phyloP scores from a whole-genome alignment of 2,888 invertebrate genomes.

The Colletes collaris region DNA sequence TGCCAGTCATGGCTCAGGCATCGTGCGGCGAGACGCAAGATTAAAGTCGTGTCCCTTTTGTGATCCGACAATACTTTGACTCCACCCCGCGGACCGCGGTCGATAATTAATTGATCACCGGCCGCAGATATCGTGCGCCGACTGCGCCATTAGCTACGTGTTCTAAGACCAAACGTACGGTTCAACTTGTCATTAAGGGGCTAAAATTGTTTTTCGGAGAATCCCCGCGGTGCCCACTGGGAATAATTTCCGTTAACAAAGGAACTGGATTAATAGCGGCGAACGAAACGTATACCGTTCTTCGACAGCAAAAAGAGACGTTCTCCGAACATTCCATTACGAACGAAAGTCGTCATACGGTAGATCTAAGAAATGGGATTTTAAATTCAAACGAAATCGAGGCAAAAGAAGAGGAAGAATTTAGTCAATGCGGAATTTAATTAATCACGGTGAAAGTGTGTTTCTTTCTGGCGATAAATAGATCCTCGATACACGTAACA shows the following conservation, averaged over 20 bases:
- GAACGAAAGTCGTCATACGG: background rate
- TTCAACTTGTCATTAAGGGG: constrained; percentile 44
- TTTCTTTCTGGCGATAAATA: constrained; percentile 11
- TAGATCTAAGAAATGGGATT: background rate
- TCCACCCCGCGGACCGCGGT: constrained; percentile 59
- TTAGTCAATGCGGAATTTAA: constrained; percentile 3
- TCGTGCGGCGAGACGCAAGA: constrained; percentile 67
- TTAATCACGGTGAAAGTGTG: constrained; percentile 28
- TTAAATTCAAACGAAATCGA: background rate
- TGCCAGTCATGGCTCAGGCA: constrained; percentile 73
- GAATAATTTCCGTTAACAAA: background rate
- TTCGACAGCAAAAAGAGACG: background rate
- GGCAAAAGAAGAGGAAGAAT: background rate
- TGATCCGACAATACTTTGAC: constrained; percentile 70
- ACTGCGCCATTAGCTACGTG: constrained; percentile 56
- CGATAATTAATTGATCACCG: constrained; percentile 79
- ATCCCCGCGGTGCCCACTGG: background rate
- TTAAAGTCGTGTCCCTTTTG: constrained; percentile 73
- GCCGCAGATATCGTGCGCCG: constrained; percentile 71
- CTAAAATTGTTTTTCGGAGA: constrained; percentile 24
- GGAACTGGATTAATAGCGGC: background rate
- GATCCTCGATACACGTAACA: too few relatives aligned
- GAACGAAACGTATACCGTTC: background rate
- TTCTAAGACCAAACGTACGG: constrained; percentile 33
- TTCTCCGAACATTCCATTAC: background rate